Percentiles rank a stretch among this genome's conserved stretches.
Evolutionary conservation across 2,797 vertebrate species (phyloP).

Genomic region (Limnodromus scolopaceus): DNA sequence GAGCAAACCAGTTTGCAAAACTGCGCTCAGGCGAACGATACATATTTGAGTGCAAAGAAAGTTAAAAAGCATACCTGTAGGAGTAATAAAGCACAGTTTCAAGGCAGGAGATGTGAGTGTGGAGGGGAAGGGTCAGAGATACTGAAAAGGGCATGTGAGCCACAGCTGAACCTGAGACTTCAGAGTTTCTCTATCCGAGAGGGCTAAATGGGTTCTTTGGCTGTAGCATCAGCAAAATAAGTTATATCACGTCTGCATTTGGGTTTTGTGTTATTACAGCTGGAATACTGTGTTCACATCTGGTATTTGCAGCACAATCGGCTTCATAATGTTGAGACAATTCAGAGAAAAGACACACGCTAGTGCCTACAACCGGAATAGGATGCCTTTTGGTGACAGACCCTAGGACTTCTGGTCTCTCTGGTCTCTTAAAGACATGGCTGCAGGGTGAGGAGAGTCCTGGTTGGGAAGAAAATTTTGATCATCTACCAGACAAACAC

Average conservation of each 20-base stretch:
- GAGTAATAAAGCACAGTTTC: background rate
- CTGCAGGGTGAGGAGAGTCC: background rate
- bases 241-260: background rate
- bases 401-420: background rate
- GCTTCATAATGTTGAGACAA: background rate
- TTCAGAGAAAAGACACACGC: background rate
- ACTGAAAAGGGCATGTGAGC: background rate
- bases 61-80: background rate
- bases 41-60: fast-evolving
- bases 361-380: background rate
- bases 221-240: background rate
- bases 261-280: background rate
- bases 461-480: background rate
- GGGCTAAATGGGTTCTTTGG: background rate
- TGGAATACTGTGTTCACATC: background rate
- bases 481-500: background rate
- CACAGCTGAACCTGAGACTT: background rate
- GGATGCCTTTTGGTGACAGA: background rate
- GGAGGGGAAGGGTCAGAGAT: background rate
- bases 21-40: background rate
- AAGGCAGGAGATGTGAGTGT: fast-evolving
- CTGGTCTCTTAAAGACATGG: background rate
- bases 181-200: background rate
- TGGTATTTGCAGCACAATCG: background rate
- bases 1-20: background rate